A percentile compares a stretch with the other conserved stretches of the same genome.
phyloP scores from a whole-genome alignment of 2,113 vertebrate species.

The Triplophysa siluroides region DNA sequence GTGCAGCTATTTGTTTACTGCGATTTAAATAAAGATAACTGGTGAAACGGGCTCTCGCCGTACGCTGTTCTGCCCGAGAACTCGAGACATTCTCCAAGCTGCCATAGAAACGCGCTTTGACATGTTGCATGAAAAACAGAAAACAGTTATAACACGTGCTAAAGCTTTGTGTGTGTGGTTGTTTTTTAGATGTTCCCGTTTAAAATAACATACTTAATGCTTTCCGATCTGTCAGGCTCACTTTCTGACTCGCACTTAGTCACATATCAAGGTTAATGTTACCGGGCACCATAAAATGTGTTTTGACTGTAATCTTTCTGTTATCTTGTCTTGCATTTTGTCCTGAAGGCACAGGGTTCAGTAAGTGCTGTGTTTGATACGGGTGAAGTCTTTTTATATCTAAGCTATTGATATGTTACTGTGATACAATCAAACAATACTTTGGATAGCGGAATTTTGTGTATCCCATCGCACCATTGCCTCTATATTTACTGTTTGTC shows the following conservation, averaged over 20 bases:
- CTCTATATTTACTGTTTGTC: neutral
- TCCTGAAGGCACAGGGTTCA: neutral
- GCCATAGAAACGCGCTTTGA: conserved; percentile 38
- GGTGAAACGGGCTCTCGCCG: conserved; percentile 18
- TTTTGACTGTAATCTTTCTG: neutral
- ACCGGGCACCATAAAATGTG: neutral
- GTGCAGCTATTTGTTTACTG: conserved; percentile 37
- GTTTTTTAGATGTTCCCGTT: neutral
- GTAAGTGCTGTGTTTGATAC: neutral
- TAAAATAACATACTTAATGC: neutral
- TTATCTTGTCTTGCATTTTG: neutral
- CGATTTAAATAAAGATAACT: conserved; percentile 41
- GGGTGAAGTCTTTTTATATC: neutral
- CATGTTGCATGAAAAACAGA: conserved; percentile 6
- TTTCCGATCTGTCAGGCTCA: neutral
- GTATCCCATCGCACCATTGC: neutral
- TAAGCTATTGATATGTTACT: neutral
- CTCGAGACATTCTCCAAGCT: conserved; percentile 20
- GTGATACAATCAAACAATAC: neutral
- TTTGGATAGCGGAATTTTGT: neutral
- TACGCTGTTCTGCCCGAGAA: conserved; percentile 17
- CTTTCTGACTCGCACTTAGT: neutral
- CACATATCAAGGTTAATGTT: conserved; percentile 21
- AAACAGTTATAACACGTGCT: conserved; percentile 17
- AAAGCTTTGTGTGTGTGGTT: neutral